phyloP scores from a whole-genome alignment of 2,888 invertebrate genomes.

The Patella depressa region DNA sequence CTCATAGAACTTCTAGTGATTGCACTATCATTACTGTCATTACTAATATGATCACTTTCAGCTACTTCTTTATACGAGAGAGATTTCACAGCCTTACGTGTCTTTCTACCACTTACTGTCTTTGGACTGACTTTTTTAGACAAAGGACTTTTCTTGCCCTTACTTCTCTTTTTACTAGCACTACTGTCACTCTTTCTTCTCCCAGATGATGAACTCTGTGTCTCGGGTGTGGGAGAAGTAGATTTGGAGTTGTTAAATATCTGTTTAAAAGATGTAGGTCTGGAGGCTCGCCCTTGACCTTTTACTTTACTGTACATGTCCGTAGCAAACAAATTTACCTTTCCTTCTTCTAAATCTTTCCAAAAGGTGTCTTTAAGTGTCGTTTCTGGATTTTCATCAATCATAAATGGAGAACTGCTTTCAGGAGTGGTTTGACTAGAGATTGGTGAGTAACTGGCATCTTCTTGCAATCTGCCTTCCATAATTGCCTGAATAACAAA shows the following conservation, averaged over 20 bases:
- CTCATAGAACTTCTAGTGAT: neutral
- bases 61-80: neutral
- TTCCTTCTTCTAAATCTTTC: conserved; percentile 69
- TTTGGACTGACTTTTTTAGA: conserved; percentile 17
- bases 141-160: conserved; percentile 12
- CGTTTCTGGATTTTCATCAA: conserved; percentile 30
- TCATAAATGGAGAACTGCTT: conserved; percentile 20
- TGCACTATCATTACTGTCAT: conserved; percentile 9
- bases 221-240: neutral
- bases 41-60: neutral
- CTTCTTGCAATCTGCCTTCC: conserved; percentile 42
- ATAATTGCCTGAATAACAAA: conserved; percentile 40
- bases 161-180: conserved; percentile 22
- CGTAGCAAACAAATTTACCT: conserved; percentile 65
- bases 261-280: conserved; percentile 40
- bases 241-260: conserved; percentile 16
- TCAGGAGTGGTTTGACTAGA: conserved; percentile 11
- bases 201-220: neutral
- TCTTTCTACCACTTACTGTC: conserved; percentile 15
- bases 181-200: neutral
- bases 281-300: conserved; percentile 51
- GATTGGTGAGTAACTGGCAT: conserved; percentile 25
- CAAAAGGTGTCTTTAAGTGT: conserved; percentile 69
- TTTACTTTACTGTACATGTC: conserved; percentile 71
- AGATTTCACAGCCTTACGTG: conserved; percentile 8